Conservation (phyloP, 2,888 invertebrate species). For the Trichopoda pennipes region DNA sequence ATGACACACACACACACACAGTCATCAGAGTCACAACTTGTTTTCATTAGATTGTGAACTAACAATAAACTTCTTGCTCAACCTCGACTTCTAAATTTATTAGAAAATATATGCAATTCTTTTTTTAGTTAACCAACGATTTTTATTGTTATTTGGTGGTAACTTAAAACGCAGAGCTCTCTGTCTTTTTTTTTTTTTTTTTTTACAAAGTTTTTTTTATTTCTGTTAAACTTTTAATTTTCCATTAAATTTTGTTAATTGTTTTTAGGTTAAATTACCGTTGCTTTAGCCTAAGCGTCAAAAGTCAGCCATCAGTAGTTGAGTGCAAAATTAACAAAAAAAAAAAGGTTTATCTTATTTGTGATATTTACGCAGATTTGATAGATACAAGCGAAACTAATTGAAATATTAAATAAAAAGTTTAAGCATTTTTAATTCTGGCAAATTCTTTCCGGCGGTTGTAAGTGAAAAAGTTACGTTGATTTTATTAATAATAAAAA, state of each 20-base stretch:
- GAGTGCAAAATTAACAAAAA: background rate
- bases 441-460: too few species aligned
- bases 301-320: slow-evolving; percentile 5
- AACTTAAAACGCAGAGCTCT: slow-evolving; percentile 54
- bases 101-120: background rate
- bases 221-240: background rate
- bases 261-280: slow-evolving; percentile 4
- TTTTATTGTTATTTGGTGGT: slow-evolving; percentile 4
- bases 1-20: slow-evolving; percentile 3
- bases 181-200: slow-evolving; percentile 29
- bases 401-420: too few species aligned
- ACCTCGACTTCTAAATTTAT: slow-evolving; percentile 61
- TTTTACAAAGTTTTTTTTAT: background rate
- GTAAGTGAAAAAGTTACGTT: too few species aligned
- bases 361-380: background rate
- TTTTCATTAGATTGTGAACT: slow-evolving; percentile 19
- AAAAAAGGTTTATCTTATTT: background rate
- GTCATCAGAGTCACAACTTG: slow-evolving; percentile 20
- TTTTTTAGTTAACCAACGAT: background rate
- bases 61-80: slow-evolving; percentile 29
- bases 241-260: slow-evolving; percentile 2
- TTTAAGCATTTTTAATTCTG: too few species aligned
- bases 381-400: background rate
- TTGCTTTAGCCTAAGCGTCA: slow-evolving; percentile 18
- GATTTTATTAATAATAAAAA: too few species aligned